Conservation (phyloP, 2,888 invertebrate species). For the Acrobeloides nanus region DNA sequence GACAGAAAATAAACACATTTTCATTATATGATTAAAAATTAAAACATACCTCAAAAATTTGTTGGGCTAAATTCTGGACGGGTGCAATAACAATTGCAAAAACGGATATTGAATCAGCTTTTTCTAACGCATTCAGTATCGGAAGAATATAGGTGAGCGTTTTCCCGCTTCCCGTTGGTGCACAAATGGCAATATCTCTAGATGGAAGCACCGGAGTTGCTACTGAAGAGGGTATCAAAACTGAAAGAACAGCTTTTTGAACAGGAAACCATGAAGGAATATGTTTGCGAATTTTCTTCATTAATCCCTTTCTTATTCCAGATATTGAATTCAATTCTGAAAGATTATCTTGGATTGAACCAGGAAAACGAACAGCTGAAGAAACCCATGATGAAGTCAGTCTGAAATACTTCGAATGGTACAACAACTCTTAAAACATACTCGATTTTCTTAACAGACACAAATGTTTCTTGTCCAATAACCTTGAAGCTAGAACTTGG, state of each 20-base stretch:
- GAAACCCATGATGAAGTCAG: slow-evolving; percentile 35
- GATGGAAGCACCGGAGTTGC: slow-evolving; percentile 60
- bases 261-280: slow-evolving; percentile 46
- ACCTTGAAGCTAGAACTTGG: slow-evolving; percentile 18
- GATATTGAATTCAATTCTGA: slow-evolving; percentile 22
- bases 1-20: slow-evolving; percentile 3
- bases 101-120: slow-evolving; percentile 9
- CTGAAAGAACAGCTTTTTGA: slow-evolving; percentile 41
- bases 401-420: slow-evolving; percentile 21
- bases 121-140: slow-evolving; percentile 68
- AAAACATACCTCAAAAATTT: slow-evolving; percentile 70
- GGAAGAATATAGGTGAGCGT: slow-evolving; percentile 88
- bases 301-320: slow-evolving; percentile 21
- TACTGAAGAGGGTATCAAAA: slow-evolving; percentile 24
- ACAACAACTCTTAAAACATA: slow-evolving; percentile 4
- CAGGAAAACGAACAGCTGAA: slow-evolving; percentile 34
- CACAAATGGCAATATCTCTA: slow-evolving; percentile 86
- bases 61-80: slow-evolving; percentile 79
- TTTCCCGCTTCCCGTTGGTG: slow-evolving; percentile 83
- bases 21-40: neutral
- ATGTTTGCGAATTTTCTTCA: slow-evolving; percentile 16
- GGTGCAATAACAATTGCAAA: slow-evolving; percentile 80
- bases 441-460: slow-evolving; percentile 16
- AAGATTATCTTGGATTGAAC: slow-evolving; percentile 26
- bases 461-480: slow-evolving; percentile 22